Percentiles rank a stretch among this genome's conserved stretches.
Conservation (phyloP, 35 echinoderm and acorn worm species). For the Ptychodera flava region DNA sequence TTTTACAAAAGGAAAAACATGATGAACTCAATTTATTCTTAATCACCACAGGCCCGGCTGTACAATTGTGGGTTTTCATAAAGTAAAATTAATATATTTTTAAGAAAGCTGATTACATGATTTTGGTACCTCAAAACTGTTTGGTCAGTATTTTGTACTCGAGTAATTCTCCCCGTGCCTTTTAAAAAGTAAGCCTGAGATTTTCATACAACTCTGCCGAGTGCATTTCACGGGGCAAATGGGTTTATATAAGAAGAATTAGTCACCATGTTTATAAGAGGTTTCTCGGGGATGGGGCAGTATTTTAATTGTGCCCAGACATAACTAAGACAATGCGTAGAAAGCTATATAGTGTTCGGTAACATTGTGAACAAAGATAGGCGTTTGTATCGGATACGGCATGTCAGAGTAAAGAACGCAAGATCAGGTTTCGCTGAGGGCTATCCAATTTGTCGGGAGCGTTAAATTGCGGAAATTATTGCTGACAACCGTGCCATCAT, state of each 20-base stretch:
- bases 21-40: too few species aligned
- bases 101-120: background rate
- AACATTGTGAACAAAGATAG: background rate
- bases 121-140: background rate
- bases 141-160: too few species aligned
- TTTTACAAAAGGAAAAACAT: too few species aligned
- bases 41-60: background rate
- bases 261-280: background rate
- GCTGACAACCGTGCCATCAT: too few species aligned
- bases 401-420: too few species aligned
- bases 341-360: too few species aligned
- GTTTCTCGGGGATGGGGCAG: background rate
- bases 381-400: too few species aligned
- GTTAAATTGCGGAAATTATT: too few species aligned
- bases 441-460: too few species aligned
- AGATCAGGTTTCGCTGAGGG: too few species aligned
- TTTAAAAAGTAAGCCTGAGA: background rate
- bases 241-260: background rate
- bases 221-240: background rate
- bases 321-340: too few species aligned
- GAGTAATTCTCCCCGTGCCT: background rate
- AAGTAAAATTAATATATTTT: background rate
- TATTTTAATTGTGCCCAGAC: too few species aligned
- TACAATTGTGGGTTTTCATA: background rate
- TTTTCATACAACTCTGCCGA: background rate